Base-by-base conservation (phyloP, 2,113 vertebrate genomes). In the Lonchura striata region DNA sequence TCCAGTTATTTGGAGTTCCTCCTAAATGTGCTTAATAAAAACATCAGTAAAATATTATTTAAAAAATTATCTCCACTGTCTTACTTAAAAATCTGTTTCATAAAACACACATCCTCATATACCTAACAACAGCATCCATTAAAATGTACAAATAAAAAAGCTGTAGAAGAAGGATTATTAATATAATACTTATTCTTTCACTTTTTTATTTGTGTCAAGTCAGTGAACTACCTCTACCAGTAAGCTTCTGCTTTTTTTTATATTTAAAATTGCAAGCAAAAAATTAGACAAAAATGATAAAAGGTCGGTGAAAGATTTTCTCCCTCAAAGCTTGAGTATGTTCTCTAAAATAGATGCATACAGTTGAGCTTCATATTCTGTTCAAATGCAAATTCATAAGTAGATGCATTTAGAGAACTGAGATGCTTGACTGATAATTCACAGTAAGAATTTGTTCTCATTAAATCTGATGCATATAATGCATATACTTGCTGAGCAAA, bases 301-400 rank as follows among this genome's bases (percentile, higher is more conserved):
- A 77, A 86, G 31, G 19, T 83, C 47, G 70, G 78, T 60, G 81
- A 77, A 92, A 85, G 7, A 50, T 66, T 88, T 93, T 63, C 33
- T 93, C 6, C 64, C 13, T 88, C 47, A 60, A 75, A 96, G 54
- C 56, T 25, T 74, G 54, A 82, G 33, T 61, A 41, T 81, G 17
- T 31, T 82, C 77, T 71, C 80, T 88, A 78, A 94, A 96, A 78
- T 60, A 84, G 72, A 92, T 69, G 69, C 28, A 20, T 49, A 78
- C 49, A 84, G 71, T 90, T 78, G 77, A 86, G 44, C 68, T 83
- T 92, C 61, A 75, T 7, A 56, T 89, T 68, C 76, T 92, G 76
- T 91, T 94, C 88, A 94, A 94, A 91, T 94, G 92, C 64, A 94
- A 95, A 96, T 94, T 84, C 28, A 1, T 86, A 94, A 94, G 46